A percentile compares a stretch with the other conserved stretches of the same genome.
Conservation (phyloP, 2,888 invertebrate species). For the Noctua fimbriata region DNA sequence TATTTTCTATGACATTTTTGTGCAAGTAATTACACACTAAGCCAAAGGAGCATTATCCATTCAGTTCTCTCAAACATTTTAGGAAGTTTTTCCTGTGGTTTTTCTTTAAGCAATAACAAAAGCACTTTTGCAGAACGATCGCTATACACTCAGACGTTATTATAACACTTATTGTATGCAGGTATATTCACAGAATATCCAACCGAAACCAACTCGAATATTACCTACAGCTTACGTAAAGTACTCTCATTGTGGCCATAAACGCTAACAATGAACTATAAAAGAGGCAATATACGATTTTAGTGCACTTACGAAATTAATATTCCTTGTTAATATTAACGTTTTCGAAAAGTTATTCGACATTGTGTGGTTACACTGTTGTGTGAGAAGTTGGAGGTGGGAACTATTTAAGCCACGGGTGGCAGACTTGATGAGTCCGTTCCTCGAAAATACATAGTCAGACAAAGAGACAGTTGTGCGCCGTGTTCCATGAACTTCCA, state of each 20-base stretch:
- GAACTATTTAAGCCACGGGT: not conserved
- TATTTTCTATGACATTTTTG: not conserved
- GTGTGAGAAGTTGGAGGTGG: not conserved
- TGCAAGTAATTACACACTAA: not conserved
- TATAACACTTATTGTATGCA: conserved; percentile 44
- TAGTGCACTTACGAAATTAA: conserved; percentile 56
- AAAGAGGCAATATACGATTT: conserved; percentile 61
- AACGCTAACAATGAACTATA: conserved; percentile 59
- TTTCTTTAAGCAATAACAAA: conserved; percentile 33
- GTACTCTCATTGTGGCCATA: conserved; percentile 56
- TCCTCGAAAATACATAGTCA: not conserved
- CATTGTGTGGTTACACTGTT: conserved; percentile 34
- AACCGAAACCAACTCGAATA: conserved; percentile 53
- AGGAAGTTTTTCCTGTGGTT: conserved; percentile 26
- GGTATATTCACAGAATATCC: conserved; percentile 46
- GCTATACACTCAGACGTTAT: conserved; percentile 47
- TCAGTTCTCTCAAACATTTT: not conserved
- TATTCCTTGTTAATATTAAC: conserved; percentile 56
- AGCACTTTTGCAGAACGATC: conserved; percentile 57
- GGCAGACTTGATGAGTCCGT: not conserved
- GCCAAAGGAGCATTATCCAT: not conserved
- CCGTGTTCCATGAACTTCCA: not conserved
- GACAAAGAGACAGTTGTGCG: not conserved
- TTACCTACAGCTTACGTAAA: conserved; percentile 57
- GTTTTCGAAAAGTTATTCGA: conserved; percentile 53